Percentiles rank a stretch among this genome's conserved stretches.
phyloP scores from a whole-genome alignment of 92 coral and sea anemone genomes.

The Siderastrea siderea region DNA sequence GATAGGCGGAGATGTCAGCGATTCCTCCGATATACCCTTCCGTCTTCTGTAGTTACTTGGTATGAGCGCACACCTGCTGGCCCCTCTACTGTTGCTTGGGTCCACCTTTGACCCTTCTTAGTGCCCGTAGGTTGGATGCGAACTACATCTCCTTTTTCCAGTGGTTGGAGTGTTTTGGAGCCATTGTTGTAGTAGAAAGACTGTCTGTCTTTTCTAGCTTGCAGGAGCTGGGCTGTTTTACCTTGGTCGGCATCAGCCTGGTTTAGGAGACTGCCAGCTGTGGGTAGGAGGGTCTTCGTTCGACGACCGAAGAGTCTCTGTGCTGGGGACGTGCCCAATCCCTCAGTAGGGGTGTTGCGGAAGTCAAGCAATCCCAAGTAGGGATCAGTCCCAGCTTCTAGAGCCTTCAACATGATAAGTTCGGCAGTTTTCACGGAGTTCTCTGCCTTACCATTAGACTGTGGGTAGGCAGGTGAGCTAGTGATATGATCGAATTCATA shows the following conservation, averaged over 20 bases:
- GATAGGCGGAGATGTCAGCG: constrained; percentile 11
- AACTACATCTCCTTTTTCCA: constrained; percentile 8
- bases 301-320: constrained; percentile 12
- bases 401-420: constrained; percentile 5
- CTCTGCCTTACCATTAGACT: constrained; percentile 26
- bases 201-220: constrained; percentile 21
- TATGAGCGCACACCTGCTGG: constrained; percentile 28
- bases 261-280: constrained; percentile 14
- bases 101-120: constrained; percentile 14
- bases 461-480: constrained; percentile 28
- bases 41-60: constrained; percentile 16
- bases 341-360: constrained; percentile 41
- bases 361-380: constrained; percentile 33
- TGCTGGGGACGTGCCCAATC: constrained; percentile 38
- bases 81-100: constrained; percentile 24
- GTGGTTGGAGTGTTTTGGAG: constrained; percentile 18
- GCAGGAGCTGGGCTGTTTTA: constrained; percentile 2
- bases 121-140: background rate
- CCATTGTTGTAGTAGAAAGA: constrained; percentile 18
- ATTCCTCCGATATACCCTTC: constrained; percentile 39
- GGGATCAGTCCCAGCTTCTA: constrained; percentile 34
- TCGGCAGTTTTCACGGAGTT: constrained; percentile 1
- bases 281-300: constrained; percentile 29
- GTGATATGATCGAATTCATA: constrained; percentile 33
- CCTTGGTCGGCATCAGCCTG: background rate